A percentile compares a stretch with the other conserved stretches of the same genome.
Conservation (phyloP, 2,113 vertebrate species). For the Noctilio leporinus region DNA sequence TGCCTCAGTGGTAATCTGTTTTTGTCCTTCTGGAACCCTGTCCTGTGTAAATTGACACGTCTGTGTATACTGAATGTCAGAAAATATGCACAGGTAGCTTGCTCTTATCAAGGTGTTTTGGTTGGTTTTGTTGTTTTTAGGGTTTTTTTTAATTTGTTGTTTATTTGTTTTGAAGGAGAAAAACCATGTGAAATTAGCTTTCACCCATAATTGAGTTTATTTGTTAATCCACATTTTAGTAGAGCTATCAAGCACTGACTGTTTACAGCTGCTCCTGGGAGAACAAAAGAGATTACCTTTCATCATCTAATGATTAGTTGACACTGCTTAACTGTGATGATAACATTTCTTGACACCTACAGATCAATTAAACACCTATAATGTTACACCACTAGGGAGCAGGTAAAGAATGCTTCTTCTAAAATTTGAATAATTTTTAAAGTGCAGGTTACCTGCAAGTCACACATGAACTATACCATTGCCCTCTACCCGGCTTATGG, state of each 20-base stretch:
- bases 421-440: not conserved
- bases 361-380: not conserved
- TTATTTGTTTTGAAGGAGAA: not conserved
- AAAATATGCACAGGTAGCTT: not conserved
- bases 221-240: not conserved
- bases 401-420: not conserved
- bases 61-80: not conserved
- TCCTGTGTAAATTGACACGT: fast-evolving
- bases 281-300: not conserved
- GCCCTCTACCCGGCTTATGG: not conserved
- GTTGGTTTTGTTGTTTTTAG: not conserved
- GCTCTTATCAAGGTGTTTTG: not conserved
- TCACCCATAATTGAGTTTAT: not conserved
- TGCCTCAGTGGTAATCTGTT: conserved; percentile 88
- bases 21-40: not conserved
- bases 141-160: not conserved
- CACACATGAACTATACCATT: not conserved
- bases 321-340: not conserved
- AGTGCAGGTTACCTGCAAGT: not conserved
- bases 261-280: not conserved
- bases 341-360: not conserved
- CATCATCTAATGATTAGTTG: not conserved
- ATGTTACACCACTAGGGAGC: not conserved
- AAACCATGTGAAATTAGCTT: not conserved
- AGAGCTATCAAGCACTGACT: not conserved